Evolutionary conservation across 2,113 vertebrate species (phyloP).

Genomic region (Haliaeetus leucogaster): DNA sequence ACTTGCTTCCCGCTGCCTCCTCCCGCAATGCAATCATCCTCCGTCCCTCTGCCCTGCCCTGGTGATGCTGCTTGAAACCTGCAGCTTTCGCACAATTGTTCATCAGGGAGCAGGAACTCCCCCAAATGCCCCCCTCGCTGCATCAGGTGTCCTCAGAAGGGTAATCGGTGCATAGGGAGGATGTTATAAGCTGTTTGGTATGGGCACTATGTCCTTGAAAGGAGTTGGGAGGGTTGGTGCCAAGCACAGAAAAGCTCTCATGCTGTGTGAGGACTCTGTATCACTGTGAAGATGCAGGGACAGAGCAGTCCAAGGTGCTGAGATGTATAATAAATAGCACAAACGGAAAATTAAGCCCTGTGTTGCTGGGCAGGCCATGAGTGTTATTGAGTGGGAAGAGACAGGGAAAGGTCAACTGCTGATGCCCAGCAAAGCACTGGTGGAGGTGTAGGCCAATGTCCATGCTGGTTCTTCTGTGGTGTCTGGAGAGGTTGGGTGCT

Average conservation of each 20-base stretch:
- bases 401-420: not conserved
- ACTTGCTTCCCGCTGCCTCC: fast-evolving
- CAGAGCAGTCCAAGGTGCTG: not conserved
- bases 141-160: not conserved
- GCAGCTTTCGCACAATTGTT: not conserved
- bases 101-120: not conserved
- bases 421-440: not conserved
- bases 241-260: not conserved
- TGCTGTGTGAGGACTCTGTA: not conserved
- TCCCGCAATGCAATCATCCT: not conserved
- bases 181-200: not conserved
- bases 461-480: fast-evolving
- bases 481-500: not conserved
- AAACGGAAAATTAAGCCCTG: fast-evolving
- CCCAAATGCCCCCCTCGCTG: fast-evolving
- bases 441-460: not conserved
- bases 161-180: fast-evolving
- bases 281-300: not conserved
- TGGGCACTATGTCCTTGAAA: not conserved
- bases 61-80: not conserved
- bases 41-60: not conserved
- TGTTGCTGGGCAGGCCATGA: not conserved
- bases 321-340: too few relatives aligned
- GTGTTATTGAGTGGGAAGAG: not conserved
- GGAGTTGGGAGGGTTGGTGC: not conserved